Evolutionary conservation across 2,797 vertebrate genomes (phyloP).

Genomic region (Sebastes jordani): DNA sequence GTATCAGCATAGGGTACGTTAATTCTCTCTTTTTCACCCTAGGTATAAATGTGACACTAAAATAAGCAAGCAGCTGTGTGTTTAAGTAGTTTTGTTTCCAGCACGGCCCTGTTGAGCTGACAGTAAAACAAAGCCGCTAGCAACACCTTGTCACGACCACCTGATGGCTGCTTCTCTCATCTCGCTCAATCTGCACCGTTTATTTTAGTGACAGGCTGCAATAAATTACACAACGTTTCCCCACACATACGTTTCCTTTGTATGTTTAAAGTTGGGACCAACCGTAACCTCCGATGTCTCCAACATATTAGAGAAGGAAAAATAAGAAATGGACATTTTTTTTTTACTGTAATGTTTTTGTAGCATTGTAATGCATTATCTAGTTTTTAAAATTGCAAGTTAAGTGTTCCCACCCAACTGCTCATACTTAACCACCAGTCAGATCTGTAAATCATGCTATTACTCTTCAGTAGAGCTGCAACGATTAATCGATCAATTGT

Average conservation of each 20-base stretch:
- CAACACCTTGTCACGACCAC: constrained; percentile 63
- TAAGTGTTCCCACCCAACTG: background rate
- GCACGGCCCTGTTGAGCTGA: constrained; percentile 43
- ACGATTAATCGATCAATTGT: too few relatives aligned
- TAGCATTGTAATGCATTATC: background rate
- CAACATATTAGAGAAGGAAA: background rate
- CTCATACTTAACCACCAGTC: too few relatives aligned
- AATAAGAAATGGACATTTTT: background rate
- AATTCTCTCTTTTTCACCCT: background rate
- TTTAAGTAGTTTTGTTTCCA: constrained; percentile 35
- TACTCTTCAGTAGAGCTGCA: background rate
- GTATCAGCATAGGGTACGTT: background rate
- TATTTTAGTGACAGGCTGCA: constrained; percentile 1
- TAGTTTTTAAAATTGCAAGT: background rate
- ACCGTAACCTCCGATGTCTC: background rate
- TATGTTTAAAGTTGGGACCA: background rate
- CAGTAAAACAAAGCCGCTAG: constrained; percentile 60
- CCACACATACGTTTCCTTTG: background rate
- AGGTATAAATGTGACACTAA: background rate
- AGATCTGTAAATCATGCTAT: background rate
- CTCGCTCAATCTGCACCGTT: constrained; percentile 9
- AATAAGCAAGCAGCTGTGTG: constrained; percentile 36
- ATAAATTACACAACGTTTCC: background rate
- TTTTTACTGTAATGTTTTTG: background rate
- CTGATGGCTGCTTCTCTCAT: constrained; percentile 54